Percentiles rank a stretch among this genome's conserved stretches.
phyloP scores from a whole-genome alignment of 2,797 vertebrate genomes.

The Melanotaenia maccullochi region DNA sequence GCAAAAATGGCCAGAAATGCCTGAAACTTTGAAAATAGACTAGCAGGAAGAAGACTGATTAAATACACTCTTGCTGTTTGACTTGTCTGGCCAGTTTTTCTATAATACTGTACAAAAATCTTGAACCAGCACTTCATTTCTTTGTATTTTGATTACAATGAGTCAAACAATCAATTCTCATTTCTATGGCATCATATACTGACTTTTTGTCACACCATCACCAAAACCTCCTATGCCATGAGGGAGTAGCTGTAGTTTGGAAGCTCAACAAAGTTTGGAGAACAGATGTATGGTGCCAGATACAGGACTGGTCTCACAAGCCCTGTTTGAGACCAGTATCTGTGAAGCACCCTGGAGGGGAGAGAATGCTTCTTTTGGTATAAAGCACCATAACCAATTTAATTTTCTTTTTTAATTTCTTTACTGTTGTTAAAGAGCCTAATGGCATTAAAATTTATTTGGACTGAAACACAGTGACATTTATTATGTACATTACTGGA shows the following conservation, averaged over 20 bases:
- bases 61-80: background rate
- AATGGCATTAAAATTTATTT: too few species aligned
- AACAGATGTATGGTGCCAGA: background rate
- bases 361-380: too few species aligned
- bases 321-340: background rate
- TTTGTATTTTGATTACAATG: background rate
- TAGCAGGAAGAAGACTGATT: background rate
- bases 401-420: background rate
- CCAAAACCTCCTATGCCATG: too few species aligned
- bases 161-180: background rate
- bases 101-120: background rate
- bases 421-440: too few species aligned
- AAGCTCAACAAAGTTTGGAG: background rate
- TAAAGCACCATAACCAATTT: background rate
- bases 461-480: too few species aligned
- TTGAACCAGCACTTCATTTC: background rate
- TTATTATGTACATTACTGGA: too few species aligned
- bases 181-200: too few species aligned
- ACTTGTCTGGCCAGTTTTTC: background rate
- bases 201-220: too few species aligned
- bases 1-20: background rate
- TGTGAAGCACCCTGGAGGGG: background rate
- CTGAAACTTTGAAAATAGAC: background rate
- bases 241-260: background rate
- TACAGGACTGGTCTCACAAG: background rate